A percentile compares a stretch with the other conserved stretches of the same genome.
These are phyloP conservation scores for Regulus satrapa DNA, from an alignment of 2,113 vertebrate genomes.

Conservation along the genomic window DNA sequence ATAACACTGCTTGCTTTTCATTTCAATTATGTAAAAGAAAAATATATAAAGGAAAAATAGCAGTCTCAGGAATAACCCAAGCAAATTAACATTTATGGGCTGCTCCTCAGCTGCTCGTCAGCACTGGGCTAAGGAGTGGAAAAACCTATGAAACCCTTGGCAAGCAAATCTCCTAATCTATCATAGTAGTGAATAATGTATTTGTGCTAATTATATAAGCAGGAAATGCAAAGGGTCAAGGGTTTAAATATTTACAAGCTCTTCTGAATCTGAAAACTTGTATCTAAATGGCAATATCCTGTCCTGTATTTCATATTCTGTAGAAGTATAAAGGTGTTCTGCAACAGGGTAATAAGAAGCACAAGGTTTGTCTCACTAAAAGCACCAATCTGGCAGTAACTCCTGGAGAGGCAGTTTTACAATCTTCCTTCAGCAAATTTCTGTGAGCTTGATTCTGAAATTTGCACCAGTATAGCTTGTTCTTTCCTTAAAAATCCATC, in stretches of 20 bases:
- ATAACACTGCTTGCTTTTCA: not conserved
- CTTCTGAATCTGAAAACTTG: not conserved
- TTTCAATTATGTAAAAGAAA: not conserved
- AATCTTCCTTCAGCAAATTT: not conserved
- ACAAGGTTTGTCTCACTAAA: not conserved
- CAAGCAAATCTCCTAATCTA: not conserved
- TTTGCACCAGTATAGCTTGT: not conserved
- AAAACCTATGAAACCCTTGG: not conserved
- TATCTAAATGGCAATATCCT: not conserved
- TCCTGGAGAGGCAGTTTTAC: not conserved
- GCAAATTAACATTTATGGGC: not conserved
- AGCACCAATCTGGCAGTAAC: not conserved
- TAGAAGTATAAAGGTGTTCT: not conserved
- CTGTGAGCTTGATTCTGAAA: not conserved
- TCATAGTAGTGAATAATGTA: not conserved
- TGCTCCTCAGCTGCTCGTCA: not conserved
- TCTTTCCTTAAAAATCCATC: not conserved
- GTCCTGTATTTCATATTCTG: not conserved
- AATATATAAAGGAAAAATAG: not conserved
- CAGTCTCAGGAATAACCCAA: not conserved
- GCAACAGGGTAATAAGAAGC: not conserved
- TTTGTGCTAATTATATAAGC: not conserved
- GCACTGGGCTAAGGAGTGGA: not conserved
- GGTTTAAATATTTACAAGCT: not conserved
- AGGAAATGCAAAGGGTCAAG: not conserved